Percentiles rank a stretch among this genome's conserved stretches.
Evolutionary conservation across 2,888 invertebrate species (phyloP).

Genomic region (Galerucella nymphaeae): DNA sequence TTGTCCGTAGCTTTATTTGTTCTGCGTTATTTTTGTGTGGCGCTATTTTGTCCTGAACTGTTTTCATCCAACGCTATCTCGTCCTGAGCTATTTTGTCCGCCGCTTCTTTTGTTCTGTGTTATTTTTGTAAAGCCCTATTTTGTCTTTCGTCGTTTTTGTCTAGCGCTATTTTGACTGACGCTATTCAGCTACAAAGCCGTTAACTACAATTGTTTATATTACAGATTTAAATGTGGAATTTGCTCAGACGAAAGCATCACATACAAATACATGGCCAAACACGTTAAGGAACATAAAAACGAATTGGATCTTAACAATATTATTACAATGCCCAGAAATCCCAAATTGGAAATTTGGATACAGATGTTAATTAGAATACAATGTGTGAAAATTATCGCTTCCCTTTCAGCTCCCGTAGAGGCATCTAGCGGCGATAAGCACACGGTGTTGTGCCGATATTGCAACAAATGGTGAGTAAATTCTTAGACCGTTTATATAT

Average conservation of each 20-base stretch:
- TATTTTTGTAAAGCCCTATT: no score
- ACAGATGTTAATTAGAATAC: constrained; percentile 52
- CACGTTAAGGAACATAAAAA: constrained; percentile 67
- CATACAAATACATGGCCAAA: constrained; percentile 67
- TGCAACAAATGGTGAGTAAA: constrained; percentile 49
- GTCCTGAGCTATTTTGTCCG: no score
- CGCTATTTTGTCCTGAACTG: no score
- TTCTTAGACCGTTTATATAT: neutral
- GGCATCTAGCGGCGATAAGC: constrained; percentile 16
- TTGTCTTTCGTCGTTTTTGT: no score
- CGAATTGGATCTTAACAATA: constrained; percentile 34
- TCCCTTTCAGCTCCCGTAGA: constrained; percentile 36
- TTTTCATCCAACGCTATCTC: no score
- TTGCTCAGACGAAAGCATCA: constrained; percentile 71
- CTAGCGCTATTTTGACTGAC: no score
- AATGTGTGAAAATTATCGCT: constrained; percentile 45
- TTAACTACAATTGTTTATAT: constrained; percentile 43
- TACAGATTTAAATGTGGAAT: constrained; percentile 71
- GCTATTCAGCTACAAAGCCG: no score
- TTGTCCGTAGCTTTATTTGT: no score
- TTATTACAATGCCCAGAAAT: constrained; percentile 46
- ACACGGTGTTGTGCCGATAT: constrained; percentile 30
- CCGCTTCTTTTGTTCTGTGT: no score
- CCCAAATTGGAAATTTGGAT: constrained; percentile 54
- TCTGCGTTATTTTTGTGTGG: no score